Evolutionary conservation across 2,797 vertebrate genomes (phyloP), one percentile per base, ranked within the genome.

Genomic region (Heliangelus exortis): DNA sequence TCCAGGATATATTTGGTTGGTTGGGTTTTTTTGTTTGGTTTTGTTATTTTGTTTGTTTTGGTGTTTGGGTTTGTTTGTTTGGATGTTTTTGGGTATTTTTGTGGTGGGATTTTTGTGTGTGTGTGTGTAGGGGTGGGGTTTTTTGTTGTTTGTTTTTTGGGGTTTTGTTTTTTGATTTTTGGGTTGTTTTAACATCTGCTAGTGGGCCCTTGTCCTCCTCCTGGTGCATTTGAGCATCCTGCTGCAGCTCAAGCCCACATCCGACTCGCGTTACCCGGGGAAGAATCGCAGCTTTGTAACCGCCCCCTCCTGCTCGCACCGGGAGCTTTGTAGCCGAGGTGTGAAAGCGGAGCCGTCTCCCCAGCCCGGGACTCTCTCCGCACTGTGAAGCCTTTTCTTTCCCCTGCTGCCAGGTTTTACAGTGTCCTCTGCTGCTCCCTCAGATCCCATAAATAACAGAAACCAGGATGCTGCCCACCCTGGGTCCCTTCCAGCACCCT

Each of bases 401-500:
- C 80, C 92, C 92, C 33, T 15, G 76, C 68, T 89, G 73, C 63
- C 93, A 43, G 77, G 13, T 89, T 95, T 91, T 51, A 41, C 75
- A 53, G 47, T 34, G 81, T 84, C 84, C 67, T 93, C 88, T 83
- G 57, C 74, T 16, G 13, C 67, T 91, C 92, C 80, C 85, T 41
- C 1, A 4, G 81, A 75, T 87, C 79, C 75, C 66, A 73, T 84
- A 67, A 92, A 73, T 69, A 62, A 68, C 74, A 94, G 54, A 93
- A 58, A 41, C 43, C 87, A 21, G 71, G 71, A 19, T 84, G 84
- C 83, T 85, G 92, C 96, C 95, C 93, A 69, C 55, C 85, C 53
- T 84, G 95, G 74, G 69, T 74, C 75, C 69, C 16, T 80, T 89
- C 89, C 92, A 96, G 62, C 89, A 58, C 82, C 83, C 82, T 93